These are phyloP conservation scores for Caradrina kadenii DNA, from an alignment of 2,888 invertebrate species.

Conservation along the genomic window DNA sequence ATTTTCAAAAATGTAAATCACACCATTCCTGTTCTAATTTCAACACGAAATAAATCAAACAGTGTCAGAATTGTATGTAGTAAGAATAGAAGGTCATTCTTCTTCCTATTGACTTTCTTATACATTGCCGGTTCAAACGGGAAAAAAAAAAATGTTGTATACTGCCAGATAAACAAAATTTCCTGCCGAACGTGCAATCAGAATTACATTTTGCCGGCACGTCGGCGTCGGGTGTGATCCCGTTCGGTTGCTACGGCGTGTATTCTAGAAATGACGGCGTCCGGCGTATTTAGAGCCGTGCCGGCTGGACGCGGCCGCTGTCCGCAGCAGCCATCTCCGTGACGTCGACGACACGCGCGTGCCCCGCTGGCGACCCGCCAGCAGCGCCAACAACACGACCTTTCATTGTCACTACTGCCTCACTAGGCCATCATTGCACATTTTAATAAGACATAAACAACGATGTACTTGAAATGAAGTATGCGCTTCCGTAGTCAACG, in stretches of 20 bases:
- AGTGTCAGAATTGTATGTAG: not conserved
- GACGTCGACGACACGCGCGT: slow-evolving; percentile 72
- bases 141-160: not conserved
- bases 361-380: slow-evolving; percentile 78
- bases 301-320: slow-evolving; percentile 52
- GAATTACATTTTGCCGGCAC: slow-evolving; percentile 29
- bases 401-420: slow-evolving; percentile 76
- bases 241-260: slow-evolving; percentile 70
- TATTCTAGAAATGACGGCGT: slow-evolving; percentile 66
- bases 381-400: slow-evolving; percentile 70
- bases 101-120: slow-evolving; percentile 15
- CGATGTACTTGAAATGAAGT: slow-evolving; percentile 65
- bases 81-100: not conserved
- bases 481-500: slow-evolving; percentile 65
- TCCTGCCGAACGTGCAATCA: slow-evolving; percentile 26
- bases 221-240: slow-evolving; percentile 34
- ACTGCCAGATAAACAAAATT: slow-evolving; percentile 37
- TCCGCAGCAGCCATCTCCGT: slow-evolving; percentile 34
- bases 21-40: slow-evolving; percentile 4
- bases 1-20: slow-evolving; percentile 18
- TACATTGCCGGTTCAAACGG: slow-evolving; percentile 7
- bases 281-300: slow-evolving; percentile 58
- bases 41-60: slow-evolving; percentile 21
- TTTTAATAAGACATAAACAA: slow-evolving; percentile 68
- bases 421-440: slow-evolving; percentile 70